Conservation (phyloP, 2,888 invertebrate species). For the Macroteleia sp. region DNA sequence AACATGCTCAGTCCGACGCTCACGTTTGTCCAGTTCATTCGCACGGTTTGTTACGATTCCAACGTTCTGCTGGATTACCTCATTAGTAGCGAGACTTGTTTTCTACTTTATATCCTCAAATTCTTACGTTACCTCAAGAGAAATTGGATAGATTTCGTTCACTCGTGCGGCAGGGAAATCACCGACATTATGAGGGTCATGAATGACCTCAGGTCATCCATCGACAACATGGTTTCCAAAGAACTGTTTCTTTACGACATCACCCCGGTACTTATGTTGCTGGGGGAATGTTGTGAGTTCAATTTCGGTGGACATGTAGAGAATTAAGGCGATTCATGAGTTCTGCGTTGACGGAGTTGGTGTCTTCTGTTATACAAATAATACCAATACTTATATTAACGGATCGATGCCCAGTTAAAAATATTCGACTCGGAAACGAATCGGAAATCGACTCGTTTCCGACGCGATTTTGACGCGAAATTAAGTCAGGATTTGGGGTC, state of each 20-base stretch:
- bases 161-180: constrained; percentile 89
- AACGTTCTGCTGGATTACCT: constrained; percentile 93
- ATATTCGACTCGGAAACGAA: too few relatives aligned
- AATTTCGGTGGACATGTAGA: constrained; percentile 93
- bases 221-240: constrained; percentile 92
- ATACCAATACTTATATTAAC: too few relatives aligned
- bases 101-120: constrained; percentile 92
- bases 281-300: constrained; percentile 94
- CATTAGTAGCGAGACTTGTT: constrained; percentile 96
- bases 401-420: too few relatives aligned
- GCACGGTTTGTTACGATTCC: constrained; percentile 92
- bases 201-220: constrained; percentile 91
- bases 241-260: constrained; percentile 95
- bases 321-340: constrained; percentile 89
- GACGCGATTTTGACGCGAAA: too few relatives aligned
- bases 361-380: too few relatives aligned
- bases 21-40: constrained; percentile 94
- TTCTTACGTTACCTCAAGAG: constrained; percentile 93
- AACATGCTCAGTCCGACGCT: constrained; percentile 93
- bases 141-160: constrained; percentile 93
- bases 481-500: too few relatives aligned
- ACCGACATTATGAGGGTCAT: constrained; percentile 94
- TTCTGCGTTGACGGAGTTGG: too few relatives aligned
- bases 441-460: too few relatives aligned
- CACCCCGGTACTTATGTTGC: constrained; percentile 91